A percentile compares a stretch with the other conserved stretches of the same genome.
Conservation (phyloP, 2,888 invertebrate species). For the Euplagia quadripunctaria region DNA sequence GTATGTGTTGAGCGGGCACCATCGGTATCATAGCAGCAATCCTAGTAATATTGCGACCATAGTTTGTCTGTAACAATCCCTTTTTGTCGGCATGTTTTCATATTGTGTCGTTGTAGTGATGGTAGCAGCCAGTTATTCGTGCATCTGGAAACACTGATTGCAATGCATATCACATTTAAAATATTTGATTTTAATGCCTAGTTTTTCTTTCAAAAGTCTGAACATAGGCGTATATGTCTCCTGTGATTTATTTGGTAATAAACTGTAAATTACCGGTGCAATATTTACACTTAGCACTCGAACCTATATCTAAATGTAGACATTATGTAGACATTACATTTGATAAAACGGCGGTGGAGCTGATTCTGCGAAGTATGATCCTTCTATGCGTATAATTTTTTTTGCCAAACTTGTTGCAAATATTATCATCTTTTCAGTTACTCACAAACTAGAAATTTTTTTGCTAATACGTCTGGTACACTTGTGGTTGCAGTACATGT, state of each 20-base stretch:
- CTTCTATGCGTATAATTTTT: not conserved
- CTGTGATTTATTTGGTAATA: slow-evolving; percentile 17
- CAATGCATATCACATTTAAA: slow-evolving; percentile 6
- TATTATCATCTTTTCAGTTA: slow-evolving; percentile 8
- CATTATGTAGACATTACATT: too few relatives aligned
- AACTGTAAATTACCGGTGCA: slow-evolving; percentile 7
- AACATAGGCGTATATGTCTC: slow-evolving; percentile 8
- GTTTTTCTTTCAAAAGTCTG: slow-evolving; percentile 9
- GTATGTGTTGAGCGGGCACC: too few relatives aligned
- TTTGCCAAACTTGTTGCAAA: slow-evolving; percentile 1
- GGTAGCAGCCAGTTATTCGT: slow-evolving; percentile 7
- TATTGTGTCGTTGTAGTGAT: slow-evolving; percentile 1
- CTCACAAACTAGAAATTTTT: not conserved
- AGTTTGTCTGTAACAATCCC: not conserved
- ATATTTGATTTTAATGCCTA: slow-evolving; percentile 10
- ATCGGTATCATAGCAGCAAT: not conserved
- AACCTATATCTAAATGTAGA: slow-evolving; percentile 14
- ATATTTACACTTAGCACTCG: slow-evolving; percentile 5
- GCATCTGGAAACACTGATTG: slow-evolving; percentile 9
- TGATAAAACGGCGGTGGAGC: slow-evolving; percentile 14
- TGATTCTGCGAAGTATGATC: slow-evolving; percentile 13
- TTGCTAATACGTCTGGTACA: slow-evolving; percentile 11
- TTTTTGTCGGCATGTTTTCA: not conserved
- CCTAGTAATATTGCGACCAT: not conserved
- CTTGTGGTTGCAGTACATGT: not conserved